Percentiles rank a stretch among this genome's conserved stretches.
Evolutionary conservation across 1,140 invertebrate species (phyloP).

Genomic region (Drosophila ironensis): DNA sequence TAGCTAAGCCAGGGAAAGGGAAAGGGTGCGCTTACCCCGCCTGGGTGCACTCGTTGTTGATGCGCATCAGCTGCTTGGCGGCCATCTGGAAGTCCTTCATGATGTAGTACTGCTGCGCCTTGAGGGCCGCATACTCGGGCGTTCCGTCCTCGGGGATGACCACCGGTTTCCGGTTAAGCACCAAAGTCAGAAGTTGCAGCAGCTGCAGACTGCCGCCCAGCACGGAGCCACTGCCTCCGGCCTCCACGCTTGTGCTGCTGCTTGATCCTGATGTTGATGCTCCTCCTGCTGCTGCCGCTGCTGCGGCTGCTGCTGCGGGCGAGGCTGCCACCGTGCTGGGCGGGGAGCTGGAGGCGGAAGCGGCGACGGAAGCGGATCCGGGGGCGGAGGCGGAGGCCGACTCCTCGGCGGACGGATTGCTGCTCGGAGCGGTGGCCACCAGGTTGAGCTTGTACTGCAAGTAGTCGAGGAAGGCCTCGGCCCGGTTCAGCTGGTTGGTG

Average conservation of each 20-base stretch:
- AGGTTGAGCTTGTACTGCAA: constrained; percentile 66
- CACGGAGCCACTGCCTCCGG: constrained; percentile 41
- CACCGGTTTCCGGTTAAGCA: constrained; percentile 83
- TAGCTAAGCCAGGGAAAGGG: too few species aligned
- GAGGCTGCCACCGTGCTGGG: constrained; percentile 53
- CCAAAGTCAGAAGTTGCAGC: constrained; percentile 82
- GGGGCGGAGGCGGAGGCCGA: background rate
- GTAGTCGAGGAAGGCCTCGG: constrained; percentile 68
- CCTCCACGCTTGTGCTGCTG: constrained; percentile 51
- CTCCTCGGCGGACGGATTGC: constrained; percentile 32
- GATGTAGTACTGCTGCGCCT: constrained; percentile 84
- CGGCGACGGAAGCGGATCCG: constrained; percentile 3
- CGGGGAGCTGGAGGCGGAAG: constrained; percentile 1
- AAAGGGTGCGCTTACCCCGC: constrained; percentile 60
- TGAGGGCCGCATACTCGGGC: constrained; percentile 74
- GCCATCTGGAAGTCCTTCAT: constrained; percentile 84
- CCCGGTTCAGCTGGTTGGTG: constrained; percentile 75
- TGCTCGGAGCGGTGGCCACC: constrained; percentile 69
- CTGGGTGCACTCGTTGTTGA: constrained; percentile 67
- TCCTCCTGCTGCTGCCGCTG: constrained; percentile 1
- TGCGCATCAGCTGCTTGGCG: constrained; percentile 83
- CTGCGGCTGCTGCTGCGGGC: background rate
- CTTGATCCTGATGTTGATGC: too few species aligned
- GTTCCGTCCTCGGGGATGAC: constrained; percentile 82
- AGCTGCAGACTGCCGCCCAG: constrained; percentile 81